Base-by-base conservation (phyloP, 1,140 invertebrate genomes). In the Caenorhabditis tropicalis region DNA sequence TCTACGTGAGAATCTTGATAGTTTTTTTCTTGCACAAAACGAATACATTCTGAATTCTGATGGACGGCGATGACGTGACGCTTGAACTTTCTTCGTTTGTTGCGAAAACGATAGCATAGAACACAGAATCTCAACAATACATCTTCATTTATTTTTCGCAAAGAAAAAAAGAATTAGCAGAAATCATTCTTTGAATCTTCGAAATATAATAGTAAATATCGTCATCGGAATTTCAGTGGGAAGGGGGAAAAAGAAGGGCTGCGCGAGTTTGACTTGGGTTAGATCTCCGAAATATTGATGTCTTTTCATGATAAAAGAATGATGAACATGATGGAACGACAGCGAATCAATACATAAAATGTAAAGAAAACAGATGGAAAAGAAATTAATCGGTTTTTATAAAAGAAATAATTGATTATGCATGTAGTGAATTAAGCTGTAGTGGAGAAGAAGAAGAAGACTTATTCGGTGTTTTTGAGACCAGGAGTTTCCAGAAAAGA, bases 1-100 rank as follows among this genome's bases (percentile, higher is more conserved):
- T 43, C 65, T 74, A 74, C 65, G 65, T 74, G 65, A 74, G 65
- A 74, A 74, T 74, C 33, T 43, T 43, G 36, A 74, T 74, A 74
- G 65, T 74, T 43, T 74, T 74, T 58, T 51, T 43, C 39, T 43
- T 74, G 65, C 65, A 74, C 65, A 74, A 31, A 31, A 74, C 7
- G 36, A 46, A 43, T 43, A 43, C 65, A 46, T 74, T 21, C 24
- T 74, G 36, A 10, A 74, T 74, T 74, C 36, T 74, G 65, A 74
- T 43, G 65, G 36, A 2, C 24, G 36, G 19, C 15, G 36, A n/a
- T 74, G 65, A 74, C 65, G 65, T 74, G 33, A 74, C n/a, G n/a
- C n/a, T n/a, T n/a, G n/a, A n/a, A n/a, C 36, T 74, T 74, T 74
- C 19, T 43, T 43, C 65, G 43, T 36, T 39, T 65, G 21, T 65